phyloP scores from a whole-genome alignment of 2,888 invertebrate species.

The Morpho achilles region DNA sequence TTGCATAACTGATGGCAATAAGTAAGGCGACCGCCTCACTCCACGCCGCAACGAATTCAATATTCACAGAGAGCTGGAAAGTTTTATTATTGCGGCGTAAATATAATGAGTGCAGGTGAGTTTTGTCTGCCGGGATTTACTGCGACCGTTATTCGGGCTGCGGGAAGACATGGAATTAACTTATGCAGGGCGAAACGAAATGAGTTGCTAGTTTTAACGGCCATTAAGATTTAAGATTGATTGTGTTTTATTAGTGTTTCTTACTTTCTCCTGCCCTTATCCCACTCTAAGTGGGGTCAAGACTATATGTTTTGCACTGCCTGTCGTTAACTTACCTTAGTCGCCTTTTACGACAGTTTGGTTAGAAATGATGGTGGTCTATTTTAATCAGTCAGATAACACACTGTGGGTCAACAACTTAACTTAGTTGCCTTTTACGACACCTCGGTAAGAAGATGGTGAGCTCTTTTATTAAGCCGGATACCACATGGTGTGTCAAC shows the following conservation, averaged over 20 bases:
- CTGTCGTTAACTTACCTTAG: no score
- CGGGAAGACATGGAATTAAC: constrained; percentile 59
- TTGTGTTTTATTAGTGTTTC: constrained; percentile 23
- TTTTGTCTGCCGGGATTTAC: constrained; percentile 70
- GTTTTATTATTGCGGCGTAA: constrained; percentile 78
- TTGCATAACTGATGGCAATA: constrained; percentile 73
- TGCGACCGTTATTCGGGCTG: constrained; percentile 50
- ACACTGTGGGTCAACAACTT: no score
- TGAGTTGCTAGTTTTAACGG: constrained; percentile 52
- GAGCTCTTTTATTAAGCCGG: no score
- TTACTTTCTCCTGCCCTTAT: neutral
- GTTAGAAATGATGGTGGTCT: no score
- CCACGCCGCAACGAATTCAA: constrained; percentile 68
- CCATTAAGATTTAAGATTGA: constrained; percentile 24
- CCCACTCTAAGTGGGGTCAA: no score
- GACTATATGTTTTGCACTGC: no score
- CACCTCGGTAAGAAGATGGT: no score
- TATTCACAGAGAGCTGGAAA: constrained; percentile 73
- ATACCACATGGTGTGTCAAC: no score
- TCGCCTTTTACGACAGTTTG: no score
- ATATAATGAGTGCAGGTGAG: constrained; percentile 78
- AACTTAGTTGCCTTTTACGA: no score
- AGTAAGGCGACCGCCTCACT: constrained; percentile 67
- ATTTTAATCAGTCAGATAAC: no score
- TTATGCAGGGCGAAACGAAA: constrained; percentile 49